Percentiles rank a stretch among this genome's conserved stretches.
phyloP scores from a whole-genome alignment of 2,888 invertebrate genomes.

The Pseudococcus jackbeardsleyi region DNA sequence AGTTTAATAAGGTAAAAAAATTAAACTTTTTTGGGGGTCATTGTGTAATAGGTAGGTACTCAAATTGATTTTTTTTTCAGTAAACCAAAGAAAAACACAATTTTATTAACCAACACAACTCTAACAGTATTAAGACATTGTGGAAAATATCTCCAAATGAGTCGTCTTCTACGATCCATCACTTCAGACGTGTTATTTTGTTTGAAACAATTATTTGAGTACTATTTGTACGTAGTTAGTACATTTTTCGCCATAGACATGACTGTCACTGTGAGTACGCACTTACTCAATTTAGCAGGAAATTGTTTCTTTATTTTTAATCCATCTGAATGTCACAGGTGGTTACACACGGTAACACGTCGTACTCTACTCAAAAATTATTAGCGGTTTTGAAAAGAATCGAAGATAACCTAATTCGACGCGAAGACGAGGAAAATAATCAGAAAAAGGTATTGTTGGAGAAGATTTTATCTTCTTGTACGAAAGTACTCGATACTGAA shows the following conservation, averaged over 20 bases:
- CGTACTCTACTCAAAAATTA: conserved; percentile 72
- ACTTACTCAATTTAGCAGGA: not conserved
- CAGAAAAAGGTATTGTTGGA: conserved; percentile 9
- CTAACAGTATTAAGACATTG: conserved; percentile 89
- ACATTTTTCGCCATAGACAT: conserved; percentile 86
- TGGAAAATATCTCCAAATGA: conserved; percentile 94
- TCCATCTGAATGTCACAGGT: not conserved
- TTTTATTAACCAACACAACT: conserved; percentile 91
- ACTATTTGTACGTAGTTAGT: conserved; percentile 91
- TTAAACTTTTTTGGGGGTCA: not conserved
- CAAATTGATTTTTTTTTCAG: conserved; percentile 11
- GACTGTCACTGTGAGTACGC: conserved; percentile 73
- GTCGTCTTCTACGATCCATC: conserved; percentile 87
- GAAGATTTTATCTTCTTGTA: too few species aligned
- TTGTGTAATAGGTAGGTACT: not conserved
- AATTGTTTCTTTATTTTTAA: not conserved
- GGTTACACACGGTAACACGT: not conserved
- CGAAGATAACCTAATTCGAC: conserved; percentile 75
- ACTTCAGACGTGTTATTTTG: conserved; percentile 91
- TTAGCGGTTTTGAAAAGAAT: conserved; percentile 84
- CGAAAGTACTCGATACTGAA: not conserved
- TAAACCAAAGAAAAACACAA: conserved; percentile 67
- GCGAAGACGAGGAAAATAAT: conserved; percentile 51
- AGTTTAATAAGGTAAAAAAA: conserved; percentile 4
- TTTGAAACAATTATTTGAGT: conserved; percentile 93